Base-by-base conservation (phyloP, 2,113 vertebrate genomes). In the Pteronura brasiliensis region DNA sequence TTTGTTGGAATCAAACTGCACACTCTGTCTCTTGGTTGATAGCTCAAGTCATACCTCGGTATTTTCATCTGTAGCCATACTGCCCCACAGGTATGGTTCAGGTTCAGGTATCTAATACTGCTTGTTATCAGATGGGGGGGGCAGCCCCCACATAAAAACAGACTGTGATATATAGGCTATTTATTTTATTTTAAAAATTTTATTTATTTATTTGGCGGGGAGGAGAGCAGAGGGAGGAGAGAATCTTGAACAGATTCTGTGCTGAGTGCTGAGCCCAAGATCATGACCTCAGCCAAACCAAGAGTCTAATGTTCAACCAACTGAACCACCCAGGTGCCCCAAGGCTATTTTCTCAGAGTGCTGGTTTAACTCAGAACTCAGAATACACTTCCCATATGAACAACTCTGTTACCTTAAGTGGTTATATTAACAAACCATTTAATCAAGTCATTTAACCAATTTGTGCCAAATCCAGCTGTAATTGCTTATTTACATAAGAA, bases 331-430 rank as follows among this genome's bases (percentile, higher is more conserved):
- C 67, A 69, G 67, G 8, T 69, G 67, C 67, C 34, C 67, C 34
- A 36, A 69, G 34, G 34, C 8, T 69, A 36, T 20, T 69, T 57
- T 82, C 59, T 76, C 36, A 79, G 39, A 59, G 18, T 36, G 42
- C 1, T 71, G 49, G 74, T 52, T 85, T 85, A 89, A 85, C 27
- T 92, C 63, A 55, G 57, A 96, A 91, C 59, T 55, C 11, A 4
- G 67, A 79, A 69, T 34, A 14, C 23, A 72, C 65, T 90, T 84
- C 61, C 87, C n/a, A 77, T 52, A 89, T 72, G 82, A 93, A 89
- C 13, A 92, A 82, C 52, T 92, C 80, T 89, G 65, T 86, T 94
- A 97, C 39, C 91, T 81, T 90, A 9, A 87, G 44, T 44, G 47
- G 23, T 81, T 87, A 55, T 18, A 76, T 85, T 89, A 77, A 57